These are phyloP conservation scores for Epinotia nisella DNA, from an alignment of 2,888 invertebrate genomes.

Conservation along the genomic window DNA sequence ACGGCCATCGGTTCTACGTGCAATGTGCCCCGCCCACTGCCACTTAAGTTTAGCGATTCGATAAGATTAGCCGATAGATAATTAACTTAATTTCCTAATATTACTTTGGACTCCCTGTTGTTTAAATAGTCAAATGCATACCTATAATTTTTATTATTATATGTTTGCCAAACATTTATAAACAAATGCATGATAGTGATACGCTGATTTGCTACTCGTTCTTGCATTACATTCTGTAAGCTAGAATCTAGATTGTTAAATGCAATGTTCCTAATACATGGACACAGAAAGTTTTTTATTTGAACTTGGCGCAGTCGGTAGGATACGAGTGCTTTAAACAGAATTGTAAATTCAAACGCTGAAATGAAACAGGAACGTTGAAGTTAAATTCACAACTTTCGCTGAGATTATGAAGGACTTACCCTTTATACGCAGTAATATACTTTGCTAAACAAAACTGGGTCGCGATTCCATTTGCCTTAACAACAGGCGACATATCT, in stretches of 20 bases:
- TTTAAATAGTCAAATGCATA: too few relatives aligned
- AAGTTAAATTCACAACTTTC: neutral
- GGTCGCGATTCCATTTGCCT: neutral
- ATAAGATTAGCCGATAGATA: too few relatives aligned
- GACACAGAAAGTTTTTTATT: neutral
- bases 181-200: too few relatives aligned
- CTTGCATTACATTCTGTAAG: too few relatives aligned
- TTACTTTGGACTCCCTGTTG: too few relatives aligned
- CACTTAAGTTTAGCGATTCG: too few relatives aligned
- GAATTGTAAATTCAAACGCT: neutral
- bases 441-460: neutral
- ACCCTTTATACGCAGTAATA: neutral
- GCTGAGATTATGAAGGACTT: neutral
- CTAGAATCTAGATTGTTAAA: neutral
- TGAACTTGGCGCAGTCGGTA: neutral
- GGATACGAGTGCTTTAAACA: neutral
- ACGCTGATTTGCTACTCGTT: too few relatives aligned
- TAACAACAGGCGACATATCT: neutral
- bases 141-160: too few relatives aligned
- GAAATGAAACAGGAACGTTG: neutral
- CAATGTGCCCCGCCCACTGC: too few relatives aligned
- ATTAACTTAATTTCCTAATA: too few relatives aligned
- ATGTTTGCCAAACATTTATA: too few relatives aligned
- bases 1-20: too few relatives aligned
- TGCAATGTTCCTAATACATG: neutral